phyloP scores from a whole-genome alignment of 2,888 invertebrate species.

The Galerucella nymphaeae region DNA sequence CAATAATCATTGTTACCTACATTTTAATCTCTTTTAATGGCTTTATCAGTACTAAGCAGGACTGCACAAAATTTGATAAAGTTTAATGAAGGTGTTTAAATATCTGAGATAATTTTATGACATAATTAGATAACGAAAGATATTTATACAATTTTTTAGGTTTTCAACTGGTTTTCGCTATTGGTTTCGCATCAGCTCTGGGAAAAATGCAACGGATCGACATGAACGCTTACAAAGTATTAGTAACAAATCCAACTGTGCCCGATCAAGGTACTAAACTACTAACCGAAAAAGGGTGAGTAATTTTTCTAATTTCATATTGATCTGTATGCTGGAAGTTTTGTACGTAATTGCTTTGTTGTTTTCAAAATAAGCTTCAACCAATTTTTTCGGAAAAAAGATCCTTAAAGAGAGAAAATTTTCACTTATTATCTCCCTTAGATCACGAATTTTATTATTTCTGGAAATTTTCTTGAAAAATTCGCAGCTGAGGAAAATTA shows the following conservation, averaged over 20 bases:
- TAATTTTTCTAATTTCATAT: neutral
- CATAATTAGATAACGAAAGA: conserved; percentile 16
- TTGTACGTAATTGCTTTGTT: neutral
- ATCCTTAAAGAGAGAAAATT: no score
- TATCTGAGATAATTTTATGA: neutral
- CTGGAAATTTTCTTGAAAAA: no score
- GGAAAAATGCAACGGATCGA: conserved; percentile 13
- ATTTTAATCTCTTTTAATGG: no score
- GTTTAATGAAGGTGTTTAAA: neutral
- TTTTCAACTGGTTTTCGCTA: conserved; percentile 39
- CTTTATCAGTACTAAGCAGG: neutral
- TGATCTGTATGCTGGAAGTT: neutral
- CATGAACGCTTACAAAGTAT: conserved; percentile 64
- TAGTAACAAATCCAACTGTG: conserved; percentile 65
- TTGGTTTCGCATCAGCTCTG: conserved; percentile 29
- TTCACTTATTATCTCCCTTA: no score
- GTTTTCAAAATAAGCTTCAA: no score
- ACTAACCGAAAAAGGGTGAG: conserved; percentile 55
- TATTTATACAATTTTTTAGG: conserved; percentile 31
- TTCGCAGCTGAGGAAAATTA: no score
- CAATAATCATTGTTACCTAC: no score
- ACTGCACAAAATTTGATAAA: neutral
- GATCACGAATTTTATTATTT: no score
- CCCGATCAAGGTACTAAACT: conserved; percentile 65
- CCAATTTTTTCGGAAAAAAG: no score